Evolutionary conservation across 2,113 vertebrate genomes (phyloP).

Genomic region (Megaptera novaeangliae): DNA sequence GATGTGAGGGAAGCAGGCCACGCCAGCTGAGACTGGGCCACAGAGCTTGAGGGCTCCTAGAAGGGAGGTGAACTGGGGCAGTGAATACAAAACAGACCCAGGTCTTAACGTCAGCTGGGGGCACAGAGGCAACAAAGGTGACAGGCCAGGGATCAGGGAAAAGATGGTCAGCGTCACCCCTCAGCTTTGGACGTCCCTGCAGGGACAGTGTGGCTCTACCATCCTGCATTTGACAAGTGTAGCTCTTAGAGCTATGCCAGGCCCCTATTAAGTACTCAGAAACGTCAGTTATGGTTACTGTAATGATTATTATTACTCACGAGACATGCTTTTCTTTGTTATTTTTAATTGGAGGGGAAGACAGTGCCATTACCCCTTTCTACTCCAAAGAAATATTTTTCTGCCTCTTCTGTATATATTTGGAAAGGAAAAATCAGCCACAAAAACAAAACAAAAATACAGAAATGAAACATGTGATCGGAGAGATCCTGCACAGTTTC

Average conservation of each 20-base stretch:
- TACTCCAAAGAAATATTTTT: background rate
- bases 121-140: background rate
- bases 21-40: background rate
- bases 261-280: background rate
- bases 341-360: slow-evolving; percentile 34
- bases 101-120: background rate
- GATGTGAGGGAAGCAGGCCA: accelerated
- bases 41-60: background rate
- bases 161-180: background rate
- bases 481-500: background rate
- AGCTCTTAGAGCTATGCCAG: background rate
- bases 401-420: background rate
- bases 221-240: background rate
- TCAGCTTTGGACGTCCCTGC: background rate
- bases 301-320: slow-evolving; percentile 14
- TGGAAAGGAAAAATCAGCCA: background rate
- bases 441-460: background rate
- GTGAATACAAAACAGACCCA: background rate
- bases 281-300: background rate
- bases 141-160: too few species aligned
- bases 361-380: background rate
- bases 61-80: background rate
- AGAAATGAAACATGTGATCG: background rate
- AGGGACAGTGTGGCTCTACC: accelerated
- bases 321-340: slow-evolving; percentile 13